Percentiles rank a stretch among this genome's conserved stretches.
Conservation (phyloP, 2,113 vertebrate species). For the Perca fluviatilis region DNA sequence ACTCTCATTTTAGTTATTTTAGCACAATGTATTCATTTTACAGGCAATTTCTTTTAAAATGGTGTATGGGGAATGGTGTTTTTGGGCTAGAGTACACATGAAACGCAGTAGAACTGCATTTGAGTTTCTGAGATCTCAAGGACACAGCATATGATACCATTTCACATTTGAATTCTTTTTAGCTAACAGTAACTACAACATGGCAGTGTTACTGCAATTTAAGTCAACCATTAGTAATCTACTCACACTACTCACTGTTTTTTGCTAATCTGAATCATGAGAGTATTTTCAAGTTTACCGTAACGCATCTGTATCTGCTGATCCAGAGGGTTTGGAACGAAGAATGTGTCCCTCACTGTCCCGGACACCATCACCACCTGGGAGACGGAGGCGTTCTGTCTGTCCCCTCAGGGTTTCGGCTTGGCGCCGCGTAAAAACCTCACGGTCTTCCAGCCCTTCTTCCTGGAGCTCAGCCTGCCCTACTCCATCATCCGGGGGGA, state of each 20-base stretch:
- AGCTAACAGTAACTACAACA: too few species aligned
- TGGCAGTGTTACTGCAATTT: too few species aligned
- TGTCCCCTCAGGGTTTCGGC: constrained; percentile 86
- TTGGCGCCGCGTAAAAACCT: constrained; percentile 85
- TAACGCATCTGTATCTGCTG: background rate
- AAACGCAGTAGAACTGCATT: too few species aligned
- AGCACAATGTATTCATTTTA: too few species aligned
- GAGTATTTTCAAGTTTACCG: background rate
- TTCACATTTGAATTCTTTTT: background rate
- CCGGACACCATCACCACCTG: constrained; percentile 94
- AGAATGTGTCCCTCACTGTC: constrained; percentile 78
- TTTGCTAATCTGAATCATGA: background rate
- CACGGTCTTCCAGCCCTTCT: constrained; percentile 91
- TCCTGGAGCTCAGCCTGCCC: constrained; percentile 89
- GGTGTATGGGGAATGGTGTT: too few species aligned
- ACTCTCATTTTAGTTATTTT: too few species aligned
- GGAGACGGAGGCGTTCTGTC: constrained; percentile 89
- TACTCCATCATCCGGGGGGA: constrained; percentile 73
- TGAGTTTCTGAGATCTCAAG: background rate
- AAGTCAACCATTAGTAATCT: too few species aligned
- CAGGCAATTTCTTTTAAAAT: too few species aligned
- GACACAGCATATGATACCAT: background rate
- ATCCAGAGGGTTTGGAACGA: constrained; percentile 82
- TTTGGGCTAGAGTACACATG: too few species aligned
- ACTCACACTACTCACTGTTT: too few species aligned